These are phyloP conservation scores for Psophia crepitans DNA, from an alignment of 2,113 vertebrate genomes.

Conservation along the genomic window DNA sequence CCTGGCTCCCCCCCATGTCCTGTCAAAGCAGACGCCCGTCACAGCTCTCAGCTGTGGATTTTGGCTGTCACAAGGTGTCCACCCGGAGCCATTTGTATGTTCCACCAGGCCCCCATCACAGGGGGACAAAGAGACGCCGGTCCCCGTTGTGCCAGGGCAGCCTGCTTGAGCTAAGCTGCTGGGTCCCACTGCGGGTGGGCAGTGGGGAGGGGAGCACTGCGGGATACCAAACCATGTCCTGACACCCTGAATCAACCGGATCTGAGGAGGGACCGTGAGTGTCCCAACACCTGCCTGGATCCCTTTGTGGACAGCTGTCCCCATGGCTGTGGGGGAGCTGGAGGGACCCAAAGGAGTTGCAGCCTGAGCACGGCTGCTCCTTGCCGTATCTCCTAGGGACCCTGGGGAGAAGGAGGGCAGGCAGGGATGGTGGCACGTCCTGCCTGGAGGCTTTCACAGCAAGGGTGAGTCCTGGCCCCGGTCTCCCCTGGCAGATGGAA, in stretches of 20 bases:
- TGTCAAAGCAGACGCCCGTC: neutral
- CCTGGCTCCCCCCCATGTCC: neutral
- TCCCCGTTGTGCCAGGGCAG: neutral
- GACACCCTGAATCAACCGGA: neutral
- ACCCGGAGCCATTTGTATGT: neutral
- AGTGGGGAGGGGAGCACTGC: neutral
- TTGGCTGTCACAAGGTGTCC: neutral
- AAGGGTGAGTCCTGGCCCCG: neutral
- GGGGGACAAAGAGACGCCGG: accelerated
- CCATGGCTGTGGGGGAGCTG: neutral
- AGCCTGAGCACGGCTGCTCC: neutral
- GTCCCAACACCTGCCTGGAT: neutral
- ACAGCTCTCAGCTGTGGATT: neutral
- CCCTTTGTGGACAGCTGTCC: accelerated
- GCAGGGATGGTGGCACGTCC: neutral
- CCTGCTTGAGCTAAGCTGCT: neutral
- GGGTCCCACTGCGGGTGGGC: neutral
- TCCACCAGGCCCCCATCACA: neutral
- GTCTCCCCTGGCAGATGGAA: neutral
- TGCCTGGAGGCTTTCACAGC: neutral
- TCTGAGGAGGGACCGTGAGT: neutral
- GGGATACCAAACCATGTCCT: neutral
- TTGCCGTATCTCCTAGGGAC: neutral
- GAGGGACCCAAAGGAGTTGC: neutral
- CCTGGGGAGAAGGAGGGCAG: neutral